Evolutionary conservation across 2,888 invertebrate genomes (phyloP).

Genomic region (Drosophila mettleri): DNA sequence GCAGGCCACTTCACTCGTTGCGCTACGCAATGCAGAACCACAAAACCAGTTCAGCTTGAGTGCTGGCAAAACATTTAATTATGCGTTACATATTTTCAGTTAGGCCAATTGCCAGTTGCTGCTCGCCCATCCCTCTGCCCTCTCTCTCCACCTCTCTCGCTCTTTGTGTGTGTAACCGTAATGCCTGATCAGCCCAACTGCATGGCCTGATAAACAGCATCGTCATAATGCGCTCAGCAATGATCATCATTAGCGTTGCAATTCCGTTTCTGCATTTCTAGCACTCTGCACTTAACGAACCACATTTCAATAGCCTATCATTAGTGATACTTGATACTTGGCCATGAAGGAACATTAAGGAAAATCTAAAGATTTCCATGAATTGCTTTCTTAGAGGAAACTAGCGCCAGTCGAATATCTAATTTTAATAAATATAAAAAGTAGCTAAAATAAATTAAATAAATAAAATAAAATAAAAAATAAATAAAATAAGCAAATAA

Average conservation of each 20-base stretch:
- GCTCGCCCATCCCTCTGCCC: neutral
- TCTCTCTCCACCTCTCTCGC: neutral
- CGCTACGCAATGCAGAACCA: constrained; percentile 58
- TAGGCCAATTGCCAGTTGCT: constrained; percentile 36
- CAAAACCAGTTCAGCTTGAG: constrained; percentile 64
- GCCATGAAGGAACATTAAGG: neutral
- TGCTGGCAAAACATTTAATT: constrained; percentile 68
- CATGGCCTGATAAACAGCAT: constrained; percentile 47
- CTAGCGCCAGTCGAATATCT: neutral
- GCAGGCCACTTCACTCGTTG: constrained; percentile 11
- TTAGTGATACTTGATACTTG: constrained; percentile 14
- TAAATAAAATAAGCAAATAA: too few species aligned
- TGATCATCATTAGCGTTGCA: constrained; percentile 24
- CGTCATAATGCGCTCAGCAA: constrained; percentile 8
- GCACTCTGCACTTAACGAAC: constrained; percentile 5
- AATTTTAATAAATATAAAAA: too few species aligned
- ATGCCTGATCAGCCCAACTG: constrained; percentile 50
- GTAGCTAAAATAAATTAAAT: too few species aligned
- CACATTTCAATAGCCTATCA: constrained; percentile 15
- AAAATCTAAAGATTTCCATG: neutral
- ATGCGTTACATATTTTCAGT: constrained; percentile 51
- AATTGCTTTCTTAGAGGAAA: neutral
- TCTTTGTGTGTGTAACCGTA: constrained; percentile 20
- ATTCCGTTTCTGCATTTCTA: constrained; percentile 31
- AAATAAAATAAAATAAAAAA: too few species aligned